Percentiles rank a stretch among this genome's conserved stretches.
phyloP scores from a whole-genome alignment of 2,888 invertebrate genomes.

The Noctua janthina region DNA sequence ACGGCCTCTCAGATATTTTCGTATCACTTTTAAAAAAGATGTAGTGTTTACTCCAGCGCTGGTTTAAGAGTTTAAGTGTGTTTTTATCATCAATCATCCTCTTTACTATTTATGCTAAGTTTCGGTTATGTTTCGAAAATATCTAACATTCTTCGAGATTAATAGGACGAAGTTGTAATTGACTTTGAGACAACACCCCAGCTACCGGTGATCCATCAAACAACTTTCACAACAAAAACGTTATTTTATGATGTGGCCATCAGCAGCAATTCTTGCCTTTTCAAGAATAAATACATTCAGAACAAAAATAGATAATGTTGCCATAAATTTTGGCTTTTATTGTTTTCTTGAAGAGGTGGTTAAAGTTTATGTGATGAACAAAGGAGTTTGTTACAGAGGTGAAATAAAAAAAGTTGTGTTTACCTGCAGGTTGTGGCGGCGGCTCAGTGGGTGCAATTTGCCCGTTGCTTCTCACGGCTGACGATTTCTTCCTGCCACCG shows the following conservation, averaged over 20 bases:
- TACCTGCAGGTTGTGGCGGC: constrained; percentile 82
- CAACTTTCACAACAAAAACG: constrained; percentile 68
- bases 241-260: constrained; percentile 62
- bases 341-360: constrained; percentile 58
- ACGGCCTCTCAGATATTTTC: not conserved
- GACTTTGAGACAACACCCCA: constrained; percentile 43
- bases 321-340: constrained; percentile 69
- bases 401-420: constrained; percentile 48
- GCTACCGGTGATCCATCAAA: constrained; percentile 63
- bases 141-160: constrained; percentile 47
- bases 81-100: constrained; percentile 26
- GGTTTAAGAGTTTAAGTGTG: not conserved
- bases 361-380: constrained; percentile 55
- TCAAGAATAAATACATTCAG: constrained; percentile 64
- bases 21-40: constrained; percentile 1
- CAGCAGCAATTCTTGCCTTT: constrained; percentile 54
- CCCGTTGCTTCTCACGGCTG: constrained; percentile 85
- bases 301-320: constrained; percentile 66
- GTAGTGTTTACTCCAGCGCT: constrained; percentile 12
- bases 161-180: constrained; percentile 42
- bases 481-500: constrained; percentile 84
- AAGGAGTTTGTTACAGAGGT: constrained; percentile 43
- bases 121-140: constrained; percentile 18
- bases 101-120: constrained; percentile 15
- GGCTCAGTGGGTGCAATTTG: constrained; percentile 82